Evolutionary conservation across 2,797 vertebrate species (phyloP), one percentile per base, ranked within the genome.

Genomic region (Ambastaia sidthimunki): DNA sequence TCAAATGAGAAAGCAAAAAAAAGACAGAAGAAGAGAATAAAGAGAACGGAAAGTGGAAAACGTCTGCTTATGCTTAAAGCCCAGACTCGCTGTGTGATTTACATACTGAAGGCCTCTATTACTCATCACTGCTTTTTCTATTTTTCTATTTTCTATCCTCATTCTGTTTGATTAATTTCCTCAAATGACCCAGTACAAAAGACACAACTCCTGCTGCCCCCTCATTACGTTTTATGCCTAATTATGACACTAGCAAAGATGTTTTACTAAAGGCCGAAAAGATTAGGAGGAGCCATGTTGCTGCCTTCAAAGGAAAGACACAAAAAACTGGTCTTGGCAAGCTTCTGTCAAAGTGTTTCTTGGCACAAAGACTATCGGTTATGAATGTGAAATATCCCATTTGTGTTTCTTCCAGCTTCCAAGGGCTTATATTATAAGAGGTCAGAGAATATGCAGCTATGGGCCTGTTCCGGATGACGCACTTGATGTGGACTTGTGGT

Each of bases 271-370:
- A 4, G 28, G 28, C 28, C 28, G 4, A 88, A 88, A 81, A 82
- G 87, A 90, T 88, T 77, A 84, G 76, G 55, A 82, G 73, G 76
- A 85, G 85, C 79, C 19, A 79, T 48, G 85, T 85, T 19, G 11
- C 76, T 44, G 68, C 28, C 83, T 85, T 89, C 79, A 87, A 87
- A 88, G 81, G 82, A 47, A 13, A 85, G 68, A 73, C 83, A 87
- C 85, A 74, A 72, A 88, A 88, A 88, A 78, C 84, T 83, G 86
- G 83, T 88, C 90, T 88, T 71, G 69, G 79, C 60, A 65, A 13
- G 69, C 71, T 66, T 76, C 86, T 86, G 88, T 84, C 57, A 0
- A 18, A 71, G 41, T 47, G 44, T 54, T 62, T 82, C 47, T 74
- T 67, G 71, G 57, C 31, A 52, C 25, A 18, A 16, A 77, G 54